These are phyloP conservation scores for Cyprinodon variegatus DNA, from an alignment of 2,113 vertebrate genomes.

Conservation along the genomic window DNA sequence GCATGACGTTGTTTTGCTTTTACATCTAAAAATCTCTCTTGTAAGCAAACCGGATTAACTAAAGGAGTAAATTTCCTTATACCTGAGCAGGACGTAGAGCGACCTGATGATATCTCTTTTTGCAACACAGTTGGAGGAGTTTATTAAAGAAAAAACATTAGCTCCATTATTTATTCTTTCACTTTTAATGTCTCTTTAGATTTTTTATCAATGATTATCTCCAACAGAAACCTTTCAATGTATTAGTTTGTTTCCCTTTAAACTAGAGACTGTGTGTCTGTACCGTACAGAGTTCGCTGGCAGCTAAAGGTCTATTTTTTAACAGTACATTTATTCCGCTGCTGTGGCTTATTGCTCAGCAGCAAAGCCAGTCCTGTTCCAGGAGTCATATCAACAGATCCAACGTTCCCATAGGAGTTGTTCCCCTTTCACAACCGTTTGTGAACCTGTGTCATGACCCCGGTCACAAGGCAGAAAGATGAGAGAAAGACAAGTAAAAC, in stretches of 20 bases:
- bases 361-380: constrained; percentile 21
- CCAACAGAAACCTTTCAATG: background rate
- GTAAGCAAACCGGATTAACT: too few species aligned
- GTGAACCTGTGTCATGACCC: constrained; percentile 46
- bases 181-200: too few species aligned
- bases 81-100: too few species aligned
- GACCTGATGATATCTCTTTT: too few species aligned
- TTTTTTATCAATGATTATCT: too few species aligned
- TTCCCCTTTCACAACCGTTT: constrained; percentile 20
- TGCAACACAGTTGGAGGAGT: too few species aligned
- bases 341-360: background rate
- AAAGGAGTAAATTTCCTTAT: too few species aligned
- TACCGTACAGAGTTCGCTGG: background rate
- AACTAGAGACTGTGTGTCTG: background rate
- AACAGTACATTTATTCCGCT: background rate
- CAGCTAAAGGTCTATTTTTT: background rate
- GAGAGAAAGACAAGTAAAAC: constrained; percentile 21
- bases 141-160: too few species aligned
- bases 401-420: constrained; percentile 16
- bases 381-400: constrained; percentile 14
- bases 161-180: too few species aligned
- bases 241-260: background rate
- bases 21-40: too few species aligned
- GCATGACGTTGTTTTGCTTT: too few species aligned
- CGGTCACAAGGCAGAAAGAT: constrained; percentile 48